Base-by-base conservation (phyloP, 2,888 invertebrate species). In the Idaea dimidiata region DNA sequence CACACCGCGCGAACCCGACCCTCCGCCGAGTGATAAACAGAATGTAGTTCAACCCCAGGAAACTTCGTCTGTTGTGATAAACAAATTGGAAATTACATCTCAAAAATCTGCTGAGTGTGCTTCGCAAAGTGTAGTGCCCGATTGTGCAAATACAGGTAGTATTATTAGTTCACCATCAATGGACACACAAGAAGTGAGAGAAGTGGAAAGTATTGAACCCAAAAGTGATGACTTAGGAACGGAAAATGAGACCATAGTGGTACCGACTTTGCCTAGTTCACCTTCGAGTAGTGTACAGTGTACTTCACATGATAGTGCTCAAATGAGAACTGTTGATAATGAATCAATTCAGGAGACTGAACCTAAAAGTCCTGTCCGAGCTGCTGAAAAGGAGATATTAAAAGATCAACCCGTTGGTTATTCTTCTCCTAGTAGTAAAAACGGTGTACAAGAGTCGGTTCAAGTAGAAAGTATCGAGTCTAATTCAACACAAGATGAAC, bases 101-200 rank as follows among this genome's bases (percentile, higher is more conserved):
- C 43, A 43, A 43, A 43, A 3, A 14, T 71, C 68, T 65, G 59
- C 70, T 55, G 78, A 74, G 56, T 73, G 72, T 62, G 62, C 67
- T 67, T 70, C 76, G 33, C 70, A 71, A 53, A 71, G 53, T 66
- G 68, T 67, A 63, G 62, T 66, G 54, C 62, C 62, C 57, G 60
- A 60, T 54, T 66, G 70, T 73, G 72, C 68, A 67, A 76, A 78
- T 66, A 75, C 70, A 64, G 75, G 71, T 63, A 72, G 69, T 76
- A 54, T 16, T 58, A 73, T 75, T 67, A 70, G 75, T 61, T 66
- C 70, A 68, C 68, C 72, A 66, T 77, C 80, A 65, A 73, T 77
- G 62, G 43, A 43, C 43, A 43, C 43, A 14, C 14, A 14, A 14
- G 7, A 32, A 32, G 43, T 43, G 63, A 67, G 70, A 43, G 43